These are phyloP conservation scores for Odocoileus virginianus DNA, from an alignment of 2,113 vertebrate species.

Conservation along the genomic window DNA sequence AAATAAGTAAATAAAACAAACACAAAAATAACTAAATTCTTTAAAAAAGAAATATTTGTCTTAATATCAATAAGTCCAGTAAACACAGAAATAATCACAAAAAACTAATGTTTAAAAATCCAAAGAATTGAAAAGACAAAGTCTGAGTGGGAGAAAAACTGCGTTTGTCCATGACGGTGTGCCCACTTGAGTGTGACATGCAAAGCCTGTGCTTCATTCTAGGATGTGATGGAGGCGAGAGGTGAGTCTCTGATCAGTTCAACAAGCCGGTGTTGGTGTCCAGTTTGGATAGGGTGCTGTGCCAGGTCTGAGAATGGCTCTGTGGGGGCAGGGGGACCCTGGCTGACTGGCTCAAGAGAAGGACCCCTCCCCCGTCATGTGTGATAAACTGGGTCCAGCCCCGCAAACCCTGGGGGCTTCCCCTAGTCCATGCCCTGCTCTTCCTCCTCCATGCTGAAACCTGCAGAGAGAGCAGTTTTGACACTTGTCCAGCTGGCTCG, in stretches of 20 bases:
- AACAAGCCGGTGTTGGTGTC: neutral
- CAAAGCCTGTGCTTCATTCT: neutral
- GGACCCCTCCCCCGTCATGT: neutral
- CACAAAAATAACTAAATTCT: neutral
- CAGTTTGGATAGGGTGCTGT: neutral
- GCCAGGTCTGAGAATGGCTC: neutral
- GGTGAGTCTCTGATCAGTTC: neutral
- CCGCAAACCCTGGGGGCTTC: neutral
- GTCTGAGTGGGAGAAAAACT: no score
- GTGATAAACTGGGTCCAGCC: neutral
- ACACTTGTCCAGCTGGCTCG: conserved; percentile 50
- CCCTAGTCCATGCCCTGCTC: neutral
- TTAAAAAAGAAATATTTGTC: neutral
- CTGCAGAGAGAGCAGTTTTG: neutral
- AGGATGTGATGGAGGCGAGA: neutral
- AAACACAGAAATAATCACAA: neutral
- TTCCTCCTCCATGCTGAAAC: neutral
- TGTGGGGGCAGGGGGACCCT: neutral
- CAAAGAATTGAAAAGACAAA: neutral
- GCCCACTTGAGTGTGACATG: neutral
- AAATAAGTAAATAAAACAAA: neutral
- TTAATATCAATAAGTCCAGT: neutral
- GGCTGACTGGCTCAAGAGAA: neutral
- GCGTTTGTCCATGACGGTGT: neutral
- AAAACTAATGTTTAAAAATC: neutral